phyloP scores from a whole-genome alignment of 1,140 invertebrate species.

The Portunus trituberculatus region DNA sequence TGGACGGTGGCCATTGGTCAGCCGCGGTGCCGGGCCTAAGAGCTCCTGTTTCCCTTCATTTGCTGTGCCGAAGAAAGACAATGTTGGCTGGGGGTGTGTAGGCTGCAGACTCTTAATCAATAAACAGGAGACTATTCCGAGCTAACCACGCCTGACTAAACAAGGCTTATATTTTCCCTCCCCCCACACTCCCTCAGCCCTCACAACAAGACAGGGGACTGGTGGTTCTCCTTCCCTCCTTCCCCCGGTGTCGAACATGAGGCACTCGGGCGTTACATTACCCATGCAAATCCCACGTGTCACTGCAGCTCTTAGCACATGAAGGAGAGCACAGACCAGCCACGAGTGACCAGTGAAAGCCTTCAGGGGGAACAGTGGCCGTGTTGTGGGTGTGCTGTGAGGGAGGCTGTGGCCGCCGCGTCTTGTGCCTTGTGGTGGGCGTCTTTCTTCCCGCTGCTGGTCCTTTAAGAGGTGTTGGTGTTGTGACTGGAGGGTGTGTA shows the following conservation, averaged over 20 bases:
- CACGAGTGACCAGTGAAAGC: slow-evolving; percentile 33
- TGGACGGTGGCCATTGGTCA: slow-evolving; percentile 73
- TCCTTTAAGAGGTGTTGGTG: slow-evolving; percentile 30
- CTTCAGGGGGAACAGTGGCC: slow-evolving; percentile 53
- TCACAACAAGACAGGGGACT: not conserved
- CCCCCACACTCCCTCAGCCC: not conserved
- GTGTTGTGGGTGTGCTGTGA: not conserved
- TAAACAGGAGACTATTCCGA: slow-evolving; percentile 44
- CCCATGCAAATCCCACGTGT: slow-evolving; percentile 66
- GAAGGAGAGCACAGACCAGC: slow-evolving; percentile 48
- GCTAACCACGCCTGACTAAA: not conserved
- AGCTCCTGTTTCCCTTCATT: slow-evolving; percentile 54
- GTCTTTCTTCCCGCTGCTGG: not conserved
- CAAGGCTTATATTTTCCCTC: not conserved
- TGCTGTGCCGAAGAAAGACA: slow-evolving; percentile 50
- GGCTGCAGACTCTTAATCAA: slow-evolving; percentile 25
- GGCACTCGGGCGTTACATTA: slow-evolving; percentile 57
- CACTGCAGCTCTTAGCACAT: slow-evolving; percentile 58
- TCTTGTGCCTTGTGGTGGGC: slow-evolving; percentile 36
- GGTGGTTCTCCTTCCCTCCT: not conserved
- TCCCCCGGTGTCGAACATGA: slow-evolving; percentile 18
- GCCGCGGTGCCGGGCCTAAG: slow-evolving; percentile 58
- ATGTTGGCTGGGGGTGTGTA: not conserved
- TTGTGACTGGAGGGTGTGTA: slow-evolving; percentile 28
- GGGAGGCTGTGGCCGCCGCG: not conserved